Conservation (phyloP, 2,113 vertebrate species). For the Calidris pugnax region DNA sequence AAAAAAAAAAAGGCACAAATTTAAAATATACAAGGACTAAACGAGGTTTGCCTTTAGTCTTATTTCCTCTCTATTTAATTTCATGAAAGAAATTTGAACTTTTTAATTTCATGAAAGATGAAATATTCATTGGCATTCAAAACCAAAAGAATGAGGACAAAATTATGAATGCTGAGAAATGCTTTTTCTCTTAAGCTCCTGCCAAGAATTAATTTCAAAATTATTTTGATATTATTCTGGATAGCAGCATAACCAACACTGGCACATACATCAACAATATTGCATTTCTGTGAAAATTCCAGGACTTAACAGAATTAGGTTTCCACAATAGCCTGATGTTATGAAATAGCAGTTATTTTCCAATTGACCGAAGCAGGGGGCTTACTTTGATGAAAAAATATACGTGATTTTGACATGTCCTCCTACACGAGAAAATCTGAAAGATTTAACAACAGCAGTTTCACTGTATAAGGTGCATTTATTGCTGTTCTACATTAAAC, state of each 20-base stretch:
- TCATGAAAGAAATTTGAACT: neutral
- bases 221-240: neutral
- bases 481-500: constrained; percentile 59
- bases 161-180: neutral
- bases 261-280: constrained; percentile 2
- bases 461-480: constrained; percentile 39
- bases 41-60: neutral
- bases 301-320: neutral
- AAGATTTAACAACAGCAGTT: constrained; percentile 51
- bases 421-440: constrained; percentile 21
- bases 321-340: neutral
- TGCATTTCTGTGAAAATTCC: neutral
- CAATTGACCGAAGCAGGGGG: neutral
- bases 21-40: neutral
- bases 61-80: neutral
- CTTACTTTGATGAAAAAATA: constrained; percentile 52
- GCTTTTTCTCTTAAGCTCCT: neutral
- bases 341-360: constrained; percentile 23
- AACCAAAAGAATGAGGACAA: neutral
- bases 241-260: neutral
- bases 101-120: neutral
- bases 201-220: neutral
- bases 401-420: neutral
- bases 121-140: neutral
- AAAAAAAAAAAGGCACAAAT: neutral